These are phyloP conservation scores for Knipowitschia caucasica DNA, from an alignment of 2,797 vertebrate genomes.

Conservation along the genomic window DNA sequence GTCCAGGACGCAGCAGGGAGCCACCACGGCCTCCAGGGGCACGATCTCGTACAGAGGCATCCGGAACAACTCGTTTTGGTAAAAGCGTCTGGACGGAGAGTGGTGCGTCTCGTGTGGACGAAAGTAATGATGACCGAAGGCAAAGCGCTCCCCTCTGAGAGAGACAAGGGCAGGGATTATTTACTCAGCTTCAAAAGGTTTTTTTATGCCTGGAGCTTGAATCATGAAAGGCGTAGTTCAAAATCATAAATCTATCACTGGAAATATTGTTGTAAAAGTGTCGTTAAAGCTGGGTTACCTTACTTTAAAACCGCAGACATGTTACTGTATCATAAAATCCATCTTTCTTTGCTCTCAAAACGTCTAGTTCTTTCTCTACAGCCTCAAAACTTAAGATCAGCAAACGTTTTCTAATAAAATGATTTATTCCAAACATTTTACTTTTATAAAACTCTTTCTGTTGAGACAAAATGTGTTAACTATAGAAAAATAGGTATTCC, in stretches of 20 bases:
- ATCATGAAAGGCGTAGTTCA: not conserved
- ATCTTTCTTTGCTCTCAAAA: too few species aligned
- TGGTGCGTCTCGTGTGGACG: slow-evolving; percentile 97
- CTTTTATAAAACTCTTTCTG: too few species aligned
- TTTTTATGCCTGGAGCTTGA: not conserved
- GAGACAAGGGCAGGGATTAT: not conserved
- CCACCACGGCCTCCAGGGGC: slow-evolving; percentile 95
- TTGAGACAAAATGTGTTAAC: too few species aligned
- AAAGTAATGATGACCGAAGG: slow-evolving; percentile 98
- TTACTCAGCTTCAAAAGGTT: not conserved
- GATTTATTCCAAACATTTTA: too few species aligned
- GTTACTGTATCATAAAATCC: too few species aligned
- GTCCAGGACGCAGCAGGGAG: slow-evolving; percentile 92
- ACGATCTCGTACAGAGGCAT: slow-evolving; percentile 98
- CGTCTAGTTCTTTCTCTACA: too few species aligned
- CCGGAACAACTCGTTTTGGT: slow-evolving; percentile 96
- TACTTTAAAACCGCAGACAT: too few species aligned
- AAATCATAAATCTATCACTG: not conserved
- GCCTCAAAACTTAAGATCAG: too few species aligned
- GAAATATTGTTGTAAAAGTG: not conserved
- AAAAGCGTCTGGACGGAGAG: slow-evolving; percentile 82
- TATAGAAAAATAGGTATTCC: too few species aligned
- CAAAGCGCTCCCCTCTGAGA: slow-evolving; percentile 91
- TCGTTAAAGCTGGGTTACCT: too few species aligned
- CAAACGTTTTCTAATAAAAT: too few species aligned